A percentile compares a stretch with the other conserved stretches of the same genome.
Conservation (phyloP, 1,140 invertebrate genomes). For the Apis florea region DNA sequence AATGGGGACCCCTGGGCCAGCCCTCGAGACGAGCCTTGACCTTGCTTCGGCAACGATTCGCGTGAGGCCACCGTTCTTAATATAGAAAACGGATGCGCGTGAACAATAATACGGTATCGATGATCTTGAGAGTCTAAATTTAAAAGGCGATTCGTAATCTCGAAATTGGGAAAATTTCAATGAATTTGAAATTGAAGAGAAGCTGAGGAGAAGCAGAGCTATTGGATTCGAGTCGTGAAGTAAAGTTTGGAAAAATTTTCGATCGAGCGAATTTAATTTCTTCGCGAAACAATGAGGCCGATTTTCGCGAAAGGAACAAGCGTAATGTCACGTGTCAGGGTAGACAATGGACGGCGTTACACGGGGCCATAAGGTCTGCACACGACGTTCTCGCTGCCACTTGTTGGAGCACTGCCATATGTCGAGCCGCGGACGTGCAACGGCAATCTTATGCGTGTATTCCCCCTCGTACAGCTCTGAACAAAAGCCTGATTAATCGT, state of each 20-base stretch:
- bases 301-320: neutral
- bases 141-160: no score
- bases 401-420: slow-evolving; percentile 77
- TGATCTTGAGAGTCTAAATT: no score
- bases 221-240: no score
- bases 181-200: no score
- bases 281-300: neutral
- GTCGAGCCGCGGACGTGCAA: slow-evolving; percentile 42
- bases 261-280: no score
- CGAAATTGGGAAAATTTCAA: no score
- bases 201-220: no score
- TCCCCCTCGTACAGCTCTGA: slow-evolving; percentile 44
- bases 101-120: no score
- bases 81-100: no score
- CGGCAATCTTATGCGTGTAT: neutral
- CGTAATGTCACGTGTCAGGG: slow-evolving; percentile 24
- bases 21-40: slow-evolving; percentile 61
- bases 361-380: slow-evolving; percentile 20
- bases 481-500: slow-evolving; percentile 45
- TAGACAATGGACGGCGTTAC: slow-evolving; percentile 36
- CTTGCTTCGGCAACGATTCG: slow-evolving; percentile 52
- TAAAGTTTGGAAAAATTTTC: no score
- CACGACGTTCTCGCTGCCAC: slow-evolving; percentile 66
- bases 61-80: neutral
- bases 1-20: slow-evolving; percentile 56